Base-by-base conservation (phyloP, 1,140 invertebrate species). In the Zaprionus ornatus region DNA sequence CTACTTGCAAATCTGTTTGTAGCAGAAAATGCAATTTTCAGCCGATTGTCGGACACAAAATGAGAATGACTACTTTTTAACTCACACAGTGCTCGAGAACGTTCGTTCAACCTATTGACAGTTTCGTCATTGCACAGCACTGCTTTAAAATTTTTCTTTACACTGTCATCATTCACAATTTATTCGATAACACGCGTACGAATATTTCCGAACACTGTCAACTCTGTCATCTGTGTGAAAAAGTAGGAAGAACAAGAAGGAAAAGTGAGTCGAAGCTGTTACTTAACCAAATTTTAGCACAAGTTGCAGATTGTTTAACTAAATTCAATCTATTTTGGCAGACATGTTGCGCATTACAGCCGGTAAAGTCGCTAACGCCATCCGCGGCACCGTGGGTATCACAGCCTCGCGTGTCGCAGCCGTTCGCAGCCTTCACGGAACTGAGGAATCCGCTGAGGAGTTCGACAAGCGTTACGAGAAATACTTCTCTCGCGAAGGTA, bases 401-500 rank as follows among this genome's bases (percentile, higher is more conserved):
- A 81, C 75, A 48, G 66, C 87, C 15, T 29, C 88, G 1, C 77
- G 77, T 48, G 65, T 91, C 32, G 79, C 77, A 4, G 73, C 72
- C 19, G 91, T 92, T 7, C 93, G 94, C 70, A 78, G 80, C 13
- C 79, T 91, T 60, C 92, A 92, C 61, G 93, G 88, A 1, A 48
- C 74, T 7, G 79, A 91, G 60, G 94, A 95, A 74, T 93, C 94
- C 13, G 96, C 96, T 55, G 96, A 95, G 78, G 95, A 96, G 83
- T 96, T 97, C 90, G 96, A 97, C 91, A 93, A 93, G 21, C 94
- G 97, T 91, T 98, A 97, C 93, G 96, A 96, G 92, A 94, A 95
- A 23, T 99, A 95, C 93, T 98, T 99, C 94, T 97, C 95, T 92
- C 95, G 97, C 57, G 94, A 95, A 48, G 97, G 99, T 81, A 98